Evolutionary conservation across 2,113 vertebrate species (phyloP), one percentile per base, ranked within the genome.

Genomic region (Micromys minutus): DNA sequence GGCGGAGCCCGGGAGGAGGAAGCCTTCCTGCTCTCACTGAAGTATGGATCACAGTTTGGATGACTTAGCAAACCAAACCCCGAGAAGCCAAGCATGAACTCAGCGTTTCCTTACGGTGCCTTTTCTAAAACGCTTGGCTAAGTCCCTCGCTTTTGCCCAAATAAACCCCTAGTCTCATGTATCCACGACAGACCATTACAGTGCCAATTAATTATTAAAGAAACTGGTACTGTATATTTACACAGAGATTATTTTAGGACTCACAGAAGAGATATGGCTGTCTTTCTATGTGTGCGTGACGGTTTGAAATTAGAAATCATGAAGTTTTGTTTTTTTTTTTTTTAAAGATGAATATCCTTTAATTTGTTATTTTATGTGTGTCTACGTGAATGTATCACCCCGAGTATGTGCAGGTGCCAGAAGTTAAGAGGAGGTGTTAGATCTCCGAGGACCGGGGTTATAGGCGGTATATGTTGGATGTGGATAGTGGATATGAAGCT

Each of bases 41-140:
- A 26, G 26, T 90, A 63, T 77, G 83, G 55, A 71, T 96, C 85
- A 31, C 89, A 69, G 13, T n/a, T 50, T 39, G 55, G 57, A 84
- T 89, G 61, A 81, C 77, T 81, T 92, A 96, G 85, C 63, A 96
- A 52, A 94, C 80, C 24, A 15, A 89, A 36, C 11, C 87, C 89
- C 36, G 77, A 74, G 86, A 85, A 96, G 57, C 81, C 59, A 55
- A 72, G 45, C 34, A 17, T 85, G 45, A 84, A 96, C 76, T 39
- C 36, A 67, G 16, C 86, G 26, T 83, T 94, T 93, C 47, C 39
- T 69, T 87, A 21, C 21, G 79, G 61, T 75, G 92, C 16, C 26
- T 75, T 94, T 96, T 83, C n/a, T 59, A 63, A 95, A 89, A 52
- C 11, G 77, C 15, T 91, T 74, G 52, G 26, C 15, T 80, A 77